A percentile compares a stretch with the other conserved stretches of the same genome.
Evolutionary conservation across 1,140 invertebrate species (phyloP).

Genomic region (Homarus americanus): DNA sequence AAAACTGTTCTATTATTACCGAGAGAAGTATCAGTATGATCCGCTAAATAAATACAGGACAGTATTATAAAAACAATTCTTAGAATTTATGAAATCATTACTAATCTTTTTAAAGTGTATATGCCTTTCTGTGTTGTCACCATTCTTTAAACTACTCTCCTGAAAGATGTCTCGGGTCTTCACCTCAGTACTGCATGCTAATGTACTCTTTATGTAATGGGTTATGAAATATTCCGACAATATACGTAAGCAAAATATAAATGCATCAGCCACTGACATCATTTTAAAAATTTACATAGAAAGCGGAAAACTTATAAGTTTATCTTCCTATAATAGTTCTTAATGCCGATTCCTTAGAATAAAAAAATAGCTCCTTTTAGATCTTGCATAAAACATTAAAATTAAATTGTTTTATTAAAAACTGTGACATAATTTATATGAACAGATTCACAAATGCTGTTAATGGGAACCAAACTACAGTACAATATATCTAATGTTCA

Average conservation of each 20-base stretch:
- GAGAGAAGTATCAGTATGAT: no score
- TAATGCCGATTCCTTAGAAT: not conserved
- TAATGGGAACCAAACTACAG: slow-evolving; percentile 43
- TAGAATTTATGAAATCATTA: no score
- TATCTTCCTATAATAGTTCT: not conserved
- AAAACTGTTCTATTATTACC: no score
- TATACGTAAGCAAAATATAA: not conserved
- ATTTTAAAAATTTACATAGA: not conserved
- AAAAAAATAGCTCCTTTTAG: not conserved
- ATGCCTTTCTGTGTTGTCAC: not conserved
- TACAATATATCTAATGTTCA: slow-evolving; percentile 19
- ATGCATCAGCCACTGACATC: not conserved
- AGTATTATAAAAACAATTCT: no score
- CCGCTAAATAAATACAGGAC: no score
- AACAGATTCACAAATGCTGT: slow-evolving; percentile 12
- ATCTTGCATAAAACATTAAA: not conserved
- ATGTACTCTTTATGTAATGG: not conserved
- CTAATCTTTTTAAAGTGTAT: no score
- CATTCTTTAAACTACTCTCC: not conserved
- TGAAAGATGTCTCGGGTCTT: not conserved
- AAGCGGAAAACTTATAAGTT: not conserved
- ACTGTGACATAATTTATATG: not conserved
- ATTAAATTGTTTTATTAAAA: not conserved
- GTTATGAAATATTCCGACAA: not conserved
- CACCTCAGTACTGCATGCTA: not conserved